Conservation (phyloP, 2,113 vertebrate species). For the Heloderma charlesbogerti region DNA sequence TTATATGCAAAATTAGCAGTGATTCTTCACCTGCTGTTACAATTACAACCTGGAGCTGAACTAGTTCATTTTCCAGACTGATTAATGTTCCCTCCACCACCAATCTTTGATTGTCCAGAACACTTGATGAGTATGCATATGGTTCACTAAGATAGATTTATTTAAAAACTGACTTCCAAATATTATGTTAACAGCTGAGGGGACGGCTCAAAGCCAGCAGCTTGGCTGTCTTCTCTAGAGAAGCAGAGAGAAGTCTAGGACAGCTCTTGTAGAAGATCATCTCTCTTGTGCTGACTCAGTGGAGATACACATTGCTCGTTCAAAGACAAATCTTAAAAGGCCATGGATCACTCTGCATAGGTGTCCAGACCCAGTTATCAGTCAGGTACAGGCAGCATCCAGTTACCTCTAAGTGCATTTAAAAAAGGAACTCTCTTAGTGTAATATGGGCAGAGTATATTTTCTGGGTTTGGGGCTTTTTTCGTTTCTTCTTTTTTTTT, state of each 20-base stretch:
- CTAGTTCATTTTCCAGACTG: not conserved
- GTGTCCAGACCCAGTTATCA: conserved; percentile 71
- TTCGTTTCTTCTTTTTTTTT: conserved; percentile 14
- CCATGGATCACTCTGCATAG: conserved; percentile 54
- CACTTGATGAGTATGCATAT: not conserved
- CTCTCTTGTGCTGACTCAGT: conserved; percentile 73
- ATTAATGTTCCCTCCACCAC: no score
- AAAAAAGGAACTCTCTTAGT: conserved; percentile 64
- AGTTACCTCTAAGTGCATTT: conserved; percentile 65
- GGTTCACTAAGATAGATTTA: not conserved
- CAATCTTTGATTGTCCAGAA: not conserved
- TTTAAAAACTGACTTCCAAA: not conserved
- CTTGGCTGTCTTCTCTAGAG: not conserved
- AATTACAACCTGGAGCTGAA: not conserved
- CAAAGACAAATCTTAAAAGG: conserved; percentile 75
- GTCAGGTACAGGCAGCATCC: conserved; percentile 70
- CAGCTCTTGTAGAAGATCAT: conserved; percentile 25
- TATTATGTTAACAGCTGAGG: conserved; percentile 1
- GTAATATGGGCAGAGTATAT: conserved; percentile 65
- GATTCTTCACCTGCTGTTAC: not conserved
- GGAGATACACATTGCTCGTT: conserved; percentile 72
- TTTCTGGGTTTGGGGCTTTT: conserved; percentile 1
- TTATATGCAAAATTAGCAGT: not conserved
- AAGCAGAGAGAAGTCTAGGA: conserved; percentile 56
- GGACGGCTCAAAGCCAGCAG: not conserved